Conservation (phyloP, 35 echinoderm and acorn worm species). For the Amphiura filiformis region DNA sequence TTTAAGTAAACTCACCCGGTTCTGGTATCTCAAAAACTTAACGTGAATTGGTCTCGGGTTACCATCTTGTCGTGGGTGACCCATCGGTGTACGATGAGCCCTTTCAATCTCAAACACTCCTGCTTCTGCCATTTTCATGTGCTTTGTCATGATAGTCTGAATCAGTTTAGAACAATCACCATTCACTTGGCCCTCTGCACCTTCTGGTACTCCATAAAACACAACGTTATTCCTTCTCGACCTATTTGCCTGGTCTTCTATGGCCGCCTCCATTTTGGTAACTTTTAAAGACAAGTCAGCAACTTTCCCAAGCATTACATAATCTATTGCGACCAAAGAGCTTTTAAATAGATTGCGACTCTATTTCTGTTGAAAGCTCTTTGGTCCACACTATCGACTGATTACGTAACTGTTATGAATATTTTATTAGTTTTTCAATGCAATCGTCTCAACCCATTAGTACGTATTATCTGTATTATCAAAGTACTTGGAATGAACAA, state of each 20-base stretch:
- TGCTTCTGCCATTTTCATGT: conserved; percentile 3
- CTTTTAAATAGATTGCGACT: too few species aligned
- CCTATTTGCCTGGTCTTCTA: neutral
- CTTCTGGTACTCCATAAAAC: conserved; percentile 3
- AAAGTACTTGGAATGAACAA: too few species aligned
- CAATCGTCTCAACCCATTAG: too few species aligned
- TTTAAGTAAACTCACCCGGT: neutral
- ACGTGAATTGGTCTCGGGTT: neutral
- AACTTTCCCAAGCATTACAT: neutral
- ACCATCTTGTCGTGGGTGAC: neutral
- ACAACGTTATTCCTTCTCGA: conserved; percentile 3
- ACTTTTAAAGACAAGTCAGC: neutral
- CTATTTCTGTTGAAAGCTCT: too few species aligned
- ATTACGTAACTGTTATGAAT: too few species aligned
- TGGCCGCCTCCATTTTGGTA: neutral
- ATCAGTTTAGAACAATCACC: neutral
- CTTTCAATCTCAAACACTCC: neutral
- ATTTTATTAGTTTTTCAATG: too few species aligned
- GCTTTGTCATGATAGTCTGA: neutral
- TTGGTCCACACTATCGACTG: too few species aligned
- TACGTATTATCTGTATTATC: too few species aligned
- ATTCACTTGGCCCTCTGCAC: neutral
- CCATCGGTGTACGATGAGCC: neutral
- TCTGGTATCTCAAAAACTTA: neutral
- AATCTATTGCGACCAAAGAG: too few species aligned